A percentile compares a stretch with the other conserved stretches of the same genome.
Evolutionary conservation across 2,113 vertebrate species (phyloP).

Genomic region (Ameiurus melas): DNA sequence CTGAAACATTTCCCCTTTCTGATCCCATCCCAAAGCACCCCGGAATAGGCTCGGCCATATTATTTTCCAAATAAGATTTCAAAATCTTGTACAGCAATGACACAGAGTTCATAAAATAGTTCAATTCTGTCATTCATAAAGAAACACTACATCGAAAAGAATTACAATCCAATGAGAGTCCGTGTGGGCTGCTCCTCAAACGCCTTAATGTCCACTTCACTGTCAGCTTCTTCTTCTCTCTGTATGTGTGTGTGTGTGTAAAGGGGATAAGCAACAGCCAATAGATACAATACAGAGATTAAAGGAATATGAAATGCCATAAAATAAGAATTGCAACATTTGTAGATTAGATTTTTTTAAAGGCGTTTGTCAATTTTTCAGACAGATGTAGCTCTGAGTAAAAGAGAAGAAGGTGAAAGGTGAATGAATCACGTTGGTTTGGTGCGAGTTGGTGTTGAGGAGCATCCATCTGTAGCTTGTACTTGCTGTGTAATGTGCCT

Average conservation of each 20-base stretch:
- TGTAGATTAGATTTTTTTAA: conserved; percentile 52
- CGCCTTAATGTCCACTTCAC: conserved; percentile 34
- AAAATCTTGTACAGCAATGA: conserved; percentile 60
- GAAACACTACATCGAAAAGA: conserved; percentile 64
- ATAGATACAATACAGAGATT: neutral
- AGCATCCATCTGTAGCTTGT: conserved; percentile 48
- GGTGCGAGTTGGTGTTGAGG: conserved; percentile 27
- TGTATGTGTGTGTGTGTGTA: conserved; percentile 20
- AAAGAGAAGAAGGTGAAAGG: conserved; percentile 16
- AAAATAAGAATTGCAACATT: neutral
- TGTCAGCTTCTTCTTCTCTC: conserved; percentile 47
- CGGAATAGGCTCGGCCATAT: conserved; percentile 36
- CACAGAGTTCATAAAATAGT: conserved; percentile 55
- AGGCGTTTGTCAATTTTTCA: conserved; percentile 64
- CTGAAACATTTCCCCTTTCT: conserved; percentile 54
- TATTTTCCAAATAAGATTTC: conserved; percentile 45
- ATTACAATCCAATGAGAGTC: conserved; percentile 66
- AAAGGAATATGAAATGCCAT: neutral
- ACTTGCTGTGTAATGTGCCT: conserved; percentile 64
- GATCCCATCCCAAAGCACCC: conserved; percentile 29
- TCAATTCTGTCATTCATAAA: conserved; percentile 59
- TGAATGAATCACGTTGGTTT: conserved; percentile 1
- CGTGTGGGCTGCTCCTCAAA: conserved; percentile 40
- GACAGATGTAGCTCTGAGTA: conserved; percentile 53
- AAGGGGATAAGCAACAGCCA: neutral